Percentiles rank a stretch among this genome's conserved stretches.
These are phyloP conservation scores for Diplosoma virens DNA, from an alignment of 23 tunicate genomes.

Conservation along the genomic window DNA sequence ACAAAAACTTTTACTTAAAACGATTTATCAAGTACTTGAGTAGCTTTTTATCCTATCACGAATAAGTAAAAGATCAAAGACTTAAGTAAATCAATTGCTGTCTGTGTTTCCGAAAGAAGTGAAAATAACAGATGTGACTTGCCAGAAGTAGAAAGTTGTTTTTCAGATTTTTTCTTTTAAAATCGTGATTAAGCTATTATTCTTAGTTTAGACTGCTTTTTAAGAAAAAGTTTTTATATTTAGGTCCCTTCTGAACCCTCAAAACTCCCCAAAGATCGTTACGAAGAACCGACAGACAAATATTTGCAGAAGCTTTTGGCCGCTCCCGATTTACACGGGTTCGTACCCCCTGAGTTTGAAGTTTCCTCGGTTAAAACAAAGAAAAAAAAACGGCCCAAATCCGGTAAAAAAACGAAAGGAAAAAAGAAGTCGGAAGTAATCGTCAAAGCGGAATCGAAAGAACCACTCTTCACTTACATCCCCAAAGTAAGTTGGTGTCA, in stretches of 20 bases:
- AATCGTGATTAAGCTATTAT: too few relatives aligned
- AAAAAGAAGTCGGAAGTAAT: constrained; percentile 19
- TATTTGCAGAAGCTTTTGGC: constrained; percentile 31
- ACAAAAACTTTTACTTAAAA: too few relatives aligned
- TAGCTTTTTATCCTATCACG: too few relatives aligned
- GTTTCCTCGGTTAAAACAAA: neutral
- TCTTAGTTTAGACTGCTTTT: neutral
- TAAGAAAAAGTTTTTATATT: neutral
- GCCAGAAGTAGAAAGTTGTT: too few relatives aligned
- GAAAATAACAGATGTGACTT: too few relatives aligned
- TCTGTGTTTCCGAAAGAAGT: too few relatives aligned
- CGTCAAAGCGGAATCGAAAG: neutral
- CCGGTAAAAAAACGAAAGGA: constrained; percentile 27
- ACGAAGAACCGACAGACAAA: constrained; percentile 56
- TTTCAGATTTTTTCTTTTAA: too few relatives aligned
- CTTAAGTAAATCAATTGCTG: too few relatives aligned
- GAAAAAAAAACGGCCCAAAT: constrained; percentile 24
- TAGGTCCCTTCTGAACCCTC: neutral
- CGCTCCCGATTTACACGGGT: constrained; percentile 39
- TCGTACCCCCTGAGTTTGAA: constrained; percentile 20
- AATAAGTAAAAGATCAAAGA: too few relatives aligned
- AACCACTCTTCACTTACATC: constrained; percentile 44
- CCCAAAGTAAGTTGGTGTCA: constrained; percentile 20
- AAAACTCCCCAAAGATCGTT: neutral
- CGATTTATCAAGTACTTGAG: too few relatives aligned